phyloP scores from a whole-genome alignment of 2,113 vertebrate species.

The Mormyrus lacerda region DNA sequence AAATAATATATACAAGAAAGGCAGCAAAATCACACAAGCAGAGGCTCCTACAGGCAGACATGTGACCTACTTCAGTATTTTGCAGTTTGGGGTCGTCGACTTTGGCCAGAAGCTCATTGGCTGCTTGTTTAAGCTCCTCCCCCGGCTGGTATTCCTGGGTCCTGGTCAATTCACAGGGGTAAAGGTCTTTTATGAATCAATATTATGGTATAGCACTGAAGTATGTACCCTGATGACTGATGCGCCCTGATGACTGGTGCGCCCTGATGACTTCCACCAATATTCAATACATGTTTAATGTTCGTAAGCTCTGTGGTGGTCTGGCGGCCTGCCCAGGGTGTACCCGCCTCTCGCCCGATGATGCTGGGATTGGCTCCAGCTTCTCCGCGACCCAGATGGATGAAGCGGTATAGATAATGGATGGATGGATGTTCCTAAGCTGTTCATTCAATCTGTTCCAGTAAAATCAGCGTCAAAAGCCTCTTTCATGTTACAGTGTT shows the following conservation, averaged over 20 bases:
- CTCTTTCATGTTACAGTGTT: not conserved
- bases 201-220: not conserved
- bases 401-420: too few relatives aligned
- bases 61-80: conserved; percentile 80
- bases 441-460: not conserved
- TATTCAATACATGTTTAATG: not conserved
- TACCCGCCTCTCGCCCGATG: too few relatives aligned
- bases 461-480: not conserved
- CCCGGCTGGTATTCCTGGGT: conserved; percentile 83
- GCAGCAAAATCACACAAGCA: conserved; percentile 16
- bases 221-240: not conserved
- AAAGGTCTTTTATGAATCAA: not conserved
- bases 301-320: not conserved
- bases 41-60: not conserved
- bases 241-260: not conserved
- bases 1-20: conserved; percentile 12
- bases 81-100: conserved; percentile 90
- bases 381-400: too few relatives aligned
- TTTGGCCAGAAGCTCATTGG: conserved; percentile 88
- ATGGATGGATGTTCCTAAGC: too few relatives aligned
- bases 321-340: too few relatives aligned
- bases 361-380: too few relatives aligned
- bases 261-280: not conserved
- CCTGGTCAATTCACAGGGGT: conserved; percentile 53
- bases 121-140: conserved; percentile 80